Percentiles rank a stretch among this genome's conserved stretches.
phyloP scores from a whole-genome alignment of 1,140 invertebrate genomes.

The Mya arenaria region DNA sequence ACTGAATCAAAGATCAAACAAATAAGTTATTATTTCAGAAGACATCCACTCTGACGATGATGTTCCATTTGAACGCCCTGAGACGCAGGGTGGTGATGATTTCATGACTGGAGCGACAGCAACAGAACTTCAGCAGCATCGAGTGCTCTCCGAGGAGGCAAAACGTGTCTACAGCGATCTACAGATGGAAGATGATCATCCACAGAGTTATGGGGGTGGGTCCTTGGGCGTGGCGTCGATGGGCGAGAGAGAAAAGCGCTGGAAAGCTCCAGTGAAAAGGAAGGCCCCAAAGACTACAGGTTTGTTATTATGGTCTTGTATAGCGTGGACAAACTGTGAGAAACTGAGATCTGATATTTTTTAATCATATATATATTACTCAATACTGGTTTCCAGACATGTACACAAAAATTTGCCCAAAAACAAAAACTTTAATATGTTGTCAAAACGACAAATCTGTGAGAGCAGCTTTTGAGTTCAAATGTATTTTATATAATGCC shows the following conservation, averaged over 20 bases:
- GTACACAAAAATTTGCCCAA: background rate
- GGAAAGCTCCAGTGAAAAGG: constrained; percentile 69
- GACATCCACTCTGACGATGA: constrained; percentile 16
- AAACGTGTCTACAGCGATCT: constrained; percentile 73
- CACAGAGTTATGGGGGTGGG: constrained; percentile 64
- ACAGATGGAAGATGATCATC: constrained; percentile 60
- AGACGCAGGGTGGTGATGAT: constrained; percentile 37
- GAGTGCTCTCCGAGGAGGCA: constrained; percentile 70
- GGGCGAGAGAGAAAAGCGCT: constrained; percentile 19
- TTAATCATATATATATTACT: constrained; percentile 65
- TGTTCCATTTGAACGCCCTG: constrained; percentile 37
- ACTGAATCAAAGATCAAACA: no score
- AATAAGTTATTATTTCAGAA: no score
- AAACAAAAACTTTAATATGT: background rate
- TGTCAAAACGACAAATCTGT: background rate
- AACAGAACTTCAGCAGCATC: constrained; percentile 58
- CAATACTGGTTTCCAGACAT: background rate
- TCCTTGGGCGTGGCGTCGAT: constrained; percentile 57
- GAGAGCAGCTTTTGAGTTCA: background rate
- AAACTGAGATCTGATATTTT: constrained; percentile 73
- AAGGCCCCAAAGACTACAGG: constrained; percentile 74
- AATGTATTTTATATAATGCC: background rate
- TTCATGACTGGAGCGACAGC: constrained; percentile 36
- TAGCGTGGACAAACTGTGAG: constrained; percentile 42
- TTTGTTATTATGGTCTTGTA: constrained; percentile 42